Evolutionary conservation across 2,113 vertebrate genomes (phyloP), one percentile per base, ranked within the genome.

Genomic region (Dipodomys stephensi): DNA sequence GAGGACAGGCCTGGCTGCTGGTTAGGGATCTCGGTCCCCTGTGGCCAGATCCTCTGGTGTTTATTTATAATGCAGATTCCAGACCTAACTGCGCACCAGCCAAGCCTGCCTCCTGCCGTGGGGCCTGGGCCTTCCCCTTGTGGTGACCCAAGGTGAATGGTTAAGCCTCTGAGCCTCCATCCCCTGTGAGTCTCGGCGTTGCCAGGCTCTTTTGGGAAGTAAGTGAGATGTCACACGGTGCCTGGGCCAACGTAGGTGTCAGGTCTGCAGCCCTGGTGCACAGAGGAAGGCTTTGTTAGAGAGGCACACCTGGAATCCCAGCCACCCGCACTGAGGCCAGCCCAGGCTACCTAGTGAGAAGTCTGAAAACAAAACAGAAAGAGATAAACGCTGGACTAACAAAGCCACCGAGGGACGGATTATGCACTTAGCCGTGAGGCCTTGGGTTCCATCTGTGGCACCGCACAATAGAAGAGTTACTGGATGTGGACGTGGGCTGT

Each of bases 151-250:
- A 35, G 39, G 64, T 39, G 46, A 78, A 64, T 7, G 2, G 69
- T 88, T 69, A 6, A 71, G 64, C 16, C n/a, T 11, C 53, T 11
- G 67, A 77, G 71, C 32, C 15, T n/a, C 18, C 0, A 27, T 15
- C 8, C 1, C n/a, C 84, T 78, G 6, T 9, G 32, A 69, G 53
- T 25, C 72, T n/a, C 25, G 22, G 30, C 7, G 49, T 62, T 16
- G 16, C 27, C 6, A 28, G 32, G 35, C 49, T 73, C 5, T 11
- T 20, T 1, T 11, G 49, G 32, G 35, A 44, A 60, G 84, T 72
- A 7, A 1, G 12, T 4, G 35, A 53, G 62, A 13, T 3, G 2
- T 35, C 32, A 3, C 0, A 0, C 22, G 1, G 32, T 7, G 4
- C 53, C 44, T 9, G 6, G 62, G 35, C 22, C 86, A 35, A 84